Percentiles rank a stretch among this genome's conserved stretches.
Evolutionary conservation across 2,113 vertebrate genomes (phyloP).

Genomic region (Okapia johnstoni): DNA sequence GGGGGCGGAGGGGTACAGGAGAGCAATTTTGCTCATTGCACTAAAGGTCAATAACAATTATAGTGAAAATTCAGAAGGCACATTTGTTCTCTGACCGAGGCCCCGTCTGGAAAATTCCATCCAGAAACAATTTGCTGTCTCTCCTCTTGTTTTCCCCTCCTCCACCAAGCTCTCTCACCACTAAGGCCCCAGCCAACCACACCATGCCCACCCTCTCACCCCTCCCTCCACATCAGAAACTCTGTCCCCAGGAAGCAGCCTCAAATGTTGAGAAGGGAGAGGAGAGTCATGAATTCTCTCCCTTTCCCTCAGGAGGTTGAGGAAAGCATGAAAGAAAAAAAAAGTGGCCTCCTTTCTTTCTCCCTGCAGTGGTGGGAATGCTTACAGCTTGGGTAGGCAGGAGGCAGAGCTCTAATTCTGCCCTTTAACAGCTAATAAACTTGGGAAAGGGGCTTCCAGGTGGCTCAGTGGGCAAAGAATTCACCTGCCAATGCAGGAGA

Average conservation of each 20-base stretch:
- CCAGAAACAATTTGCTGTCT: slow-evolving; percentile 67
- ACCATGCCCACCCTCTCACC: neutral
- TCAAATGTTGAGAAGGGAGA: neutral
- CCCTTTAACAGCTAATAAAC: neutral
- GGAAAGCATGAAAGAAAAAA: neutral
- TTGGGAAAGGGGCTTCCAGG: neutral
- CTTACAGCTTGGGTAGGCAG: neutral
- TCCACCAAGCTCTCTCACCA: neutral
- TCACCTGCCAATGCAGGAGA: neutral
- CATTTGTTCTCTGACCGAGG: slow-evolving; percentile 59
- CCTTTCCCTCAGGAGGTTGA: neutral
- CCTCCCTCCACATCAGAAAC: neutral
- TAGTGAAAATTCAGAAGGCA: slow-evolving; percentile 62
- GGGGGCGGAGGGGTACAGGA: slow-evolving; percentile 16
- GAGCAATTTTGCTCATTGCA: slow-evolving; percentile 58
- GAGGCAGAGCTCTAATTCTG: neutral
- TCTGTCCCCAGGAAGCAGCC: neutral
- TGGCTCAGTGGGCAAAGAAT: neutral
- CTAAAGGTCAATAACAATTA: slow-evolving; percentile 73
- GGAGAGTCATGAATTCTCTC: neutral
- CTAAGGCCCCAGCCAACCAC: neutral
- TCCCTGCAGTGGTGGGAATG: neutral
- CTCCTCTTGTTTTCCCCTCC: neutral
- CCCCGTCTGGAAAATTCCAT: slow-evolving; percentile 71
- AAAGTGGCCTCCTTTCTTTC: neutral